These are phyloP conservation scores for Criorhina ranunculi DNA, from an alignment of 2,888 invertebrate genomes.

Conservation along the genomic window DNA sequence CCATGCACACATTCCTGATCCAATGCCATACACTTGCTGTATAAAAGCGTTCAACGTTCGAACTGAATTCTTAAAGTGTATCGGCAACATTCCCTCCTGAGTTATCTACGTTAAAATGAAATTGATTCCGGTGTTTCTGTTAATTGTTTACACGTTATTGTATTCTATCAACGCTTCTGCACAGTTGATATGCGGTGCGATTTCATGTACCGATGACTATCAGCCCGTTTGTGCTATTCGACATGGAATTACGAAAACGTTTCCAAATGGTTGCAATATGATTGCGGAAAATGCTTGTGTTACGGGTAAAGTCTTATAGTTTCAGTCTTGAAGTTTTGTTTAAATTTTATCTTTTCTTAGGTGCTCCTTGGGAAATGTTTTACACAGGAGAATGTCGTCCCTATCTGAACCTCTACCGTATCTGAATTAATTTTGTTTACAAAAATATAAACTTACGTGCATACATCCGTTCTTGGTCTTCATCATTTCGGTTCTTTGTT, in stretches of 20 bases:
- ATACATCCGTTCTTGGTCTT: too few relatives aligned
- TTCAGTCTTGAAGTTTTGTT: background rate
- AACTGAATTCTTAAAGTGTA: background rate
- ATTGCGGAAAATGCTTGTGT: background rate
- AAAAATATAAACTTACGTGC: too few relatives aligned
- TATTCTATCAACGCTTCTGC: too few relatives aligned
- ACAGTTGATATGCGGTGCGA: background rate
- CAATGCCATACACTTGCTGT: background rate
- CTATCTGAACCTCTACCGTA: too few relatives aligned
- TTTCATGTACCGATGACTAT: background rate
- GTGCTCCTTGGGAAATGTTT: background rate
- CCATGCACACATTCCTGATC: too few relatives aligned
- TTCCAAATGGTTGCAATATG: background rate
- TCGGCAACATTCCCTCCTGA: background rate
- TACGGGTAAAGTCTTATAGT: background rate
- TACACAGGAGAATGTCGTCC: background rate
- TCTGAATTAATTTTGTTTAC: too few relatives aligned
- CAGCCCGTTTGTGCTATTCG: background rate
- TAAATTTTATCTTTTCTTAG: background rate
- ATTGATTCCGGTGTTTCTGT: background rate
- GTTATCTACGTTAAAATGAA: background rate
- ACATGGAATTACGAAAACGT: background rate
- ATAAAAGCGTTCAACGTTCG: background rate
- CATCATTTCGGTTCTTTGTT: too few relatives aligned
- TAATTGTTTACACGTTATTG: background rate